Evolutionary conservation across 2,888 invertebrate genomes (phyloP), one percentile per base, ranked within the genome.

Genomic region (Stenichneumon culpator): DNA sequence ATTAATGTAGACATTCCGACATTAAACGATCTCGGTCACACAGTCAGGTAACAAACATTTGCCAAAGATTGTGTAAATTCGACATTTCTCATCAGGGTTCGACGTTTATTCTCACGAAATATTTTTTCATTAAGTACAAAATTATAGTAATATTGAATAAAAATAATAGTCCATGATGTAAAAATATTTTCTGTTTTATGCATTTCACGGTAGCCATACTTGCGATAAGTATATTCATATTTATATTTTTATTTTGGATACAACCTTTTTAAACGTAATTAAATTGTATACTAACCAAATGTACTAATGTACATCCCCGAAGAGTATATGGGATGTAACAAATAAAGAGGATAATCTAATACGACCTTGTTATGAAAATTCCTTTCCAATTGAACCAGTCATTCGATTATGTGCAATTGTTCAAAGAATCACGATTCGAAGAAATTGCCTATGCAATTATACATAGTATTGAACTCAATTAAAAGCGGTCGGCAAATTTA

Each of bases 311-410:
- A 6, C n/a, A 36, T 36, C 36, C 32, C 16, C 28, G 6, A n/a
- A 72, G 65, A 36, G 65, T 75, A 75, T 52, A 47, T 78, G 63
- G 60, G 52, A 14, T 78, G 39, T 50, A 72, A 63, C 19, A 19
- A 74, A 84, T 80, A 80, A 84, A 84, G 47, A 28, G 19, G 19
- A 67, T 11, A 50, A 70, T 50, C 60, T 14, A 19, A 72, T 19
- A 39, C 50, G 19, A 77, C 25, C 68, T 32, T 19, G 32, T 81
- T 78, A 39, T 60, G 36, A 67, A 67, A 68, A 50, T 36, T 54
- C 9, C 16, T 67, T 57, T 32, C 14, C 9, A 22, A 72, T 52
- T 28, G 14, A 25, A 50, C 50, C 25, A 67, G 69, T 72, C 65
- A 16, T 52, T 22, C 7, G 50, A 77, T 80, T 67, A 5, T 57